These are phyloP conservation scores for Coryphaenoides rupestris DNA, from an alignment of 2,113 vertebrate species.

Conservation along the genomic window DNA sequence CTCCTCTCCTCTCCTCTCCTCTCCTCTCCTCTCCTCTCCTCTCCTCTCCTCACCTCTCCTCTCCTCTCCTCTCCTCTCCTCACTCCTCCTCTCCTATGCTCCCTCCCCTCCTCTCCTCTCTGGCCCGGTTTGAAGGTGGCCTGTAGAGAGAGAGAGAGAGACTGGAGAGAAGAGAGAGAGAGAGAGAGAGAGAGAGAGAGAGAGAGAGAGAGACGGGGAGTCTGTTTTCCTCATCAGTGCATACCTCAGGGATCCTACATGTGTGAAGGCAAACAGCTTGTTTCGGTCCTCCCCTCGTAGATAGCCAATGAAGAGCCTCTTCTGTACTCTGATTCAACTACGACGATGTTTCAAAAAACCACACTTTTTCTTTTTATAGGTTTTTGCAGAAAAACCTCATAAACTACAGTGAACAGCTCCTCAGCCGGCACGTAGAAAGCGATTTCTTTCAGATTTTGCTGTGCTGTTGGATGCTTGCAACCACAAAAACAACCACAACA, in stretches of 20 bases:
- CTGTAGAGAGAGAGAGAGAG: slow-evolving; percentile 37
- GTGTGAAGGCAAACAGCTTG: slow-evolving; percentile 29
- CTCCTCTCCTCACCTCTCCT: slow-evolving; percentile 18
- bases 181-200: too few species aligned
- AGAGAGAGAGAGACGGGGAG: slow-evolving; percentile 25
- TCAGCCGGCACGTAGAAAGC: too few species aligned
- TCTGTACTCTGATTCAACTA: too few species aligned
- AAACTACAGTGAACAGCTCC: too few species aligned
- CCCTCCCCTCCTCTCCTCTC: slow-evolving; percentile 2
- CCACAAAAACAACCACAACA: too few species aligned
- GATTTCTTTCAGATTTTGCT: too few species aligned
- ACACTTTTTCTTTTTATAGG: neutral
- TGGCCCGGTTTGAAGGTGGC: slow-evolving; percentile 53
- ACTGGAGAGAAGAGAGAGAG: too few species aligned
- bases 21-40: slow-evolving; percentile 28
- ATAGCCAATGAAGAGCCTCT: neutral
- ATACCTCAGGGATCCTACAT: slow-evolving; percentile 29
- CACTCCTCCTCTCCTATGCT: too few species aligned
- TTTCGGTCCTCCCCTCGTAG: slow-evolving; percentile 13
- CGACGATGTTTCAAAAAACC: too few species aligned
- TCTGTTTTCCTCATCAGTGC: slow-evolving; percentile 60
- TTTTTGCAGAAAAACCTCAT: too few species aligned
- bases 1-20: slow-evolving; percentile 19
- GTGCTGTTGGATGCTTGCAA: too few species aligned
- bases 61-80: neutral